Evolutionary conservation across 92 coral and sea anemone genomes (phyloP).

Genomic region (Anthopleura xanthogrammica): DNA sequence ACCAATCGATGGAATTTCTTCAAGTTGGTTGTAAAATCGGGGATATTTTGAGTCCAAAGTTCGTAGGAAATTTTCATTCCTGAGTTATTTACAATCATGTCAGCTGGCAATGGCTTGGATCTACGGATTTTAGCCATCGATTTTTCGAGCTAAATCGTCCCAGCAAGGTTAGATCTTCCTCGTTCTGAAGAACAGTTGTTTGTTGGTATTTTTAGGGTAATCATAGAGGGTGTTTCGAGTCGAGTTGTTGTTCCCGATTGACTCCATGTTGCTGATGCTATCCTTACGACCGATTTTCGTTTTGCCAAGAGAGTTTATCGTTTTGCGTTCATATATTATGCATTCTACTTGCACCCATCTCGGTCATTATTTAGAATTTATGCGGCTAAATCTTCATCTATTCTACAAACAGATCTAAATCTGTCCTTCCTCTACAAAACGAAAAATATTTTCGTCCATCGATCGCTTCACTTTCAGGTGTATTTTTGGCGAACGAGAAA

Average conservation of each 20-base stretch:
- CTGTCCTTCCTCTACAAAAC: slow-evolving; percentile 1
- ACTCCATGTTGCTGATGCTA: slow-evolving; percentile 20
- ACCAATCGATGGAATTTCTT: background rate
- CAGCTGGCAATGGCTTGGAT: slow-evolving; percentile 42
- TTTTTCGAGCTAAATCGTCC: slow-evolving; percentile 5
- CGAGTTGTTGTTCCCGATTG: background rate
- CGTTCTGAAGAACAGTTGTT: background rate
- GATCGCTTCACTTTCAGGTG: slow-evolving; percentile 17
- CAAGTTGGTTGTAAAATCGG: background rate
- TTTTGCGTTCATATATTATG: slow-evolving; percentile 40
- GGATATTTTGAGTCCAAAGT: slow-evolving; percentile 11
- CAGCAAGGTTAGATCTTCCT: background rate
- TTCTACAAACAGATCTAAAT: slow-evolving; percentile 24
- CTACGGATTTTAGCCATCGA: slow-evolving; percentile 36
- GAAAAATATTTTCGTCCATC: background rate
- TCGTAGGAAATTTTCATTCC: background rate
- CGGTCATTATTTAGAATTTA: slow-evolving; percentile 21
- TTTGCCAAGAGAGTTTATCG: slow-evolving; percentile 40
- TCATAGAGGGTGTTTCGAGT: background rate
- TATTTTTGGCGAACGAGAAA: slow-evolving; percentile 5
- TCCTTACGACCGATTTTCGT: slow-evolving; percentile 39
- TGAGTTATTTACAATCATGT: slow-evolving; percentile 29
- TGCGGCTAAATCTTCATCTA: slow-evolving; percentile 35
- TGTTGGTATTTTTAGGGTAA: background rate
- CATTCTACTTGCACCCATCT: slow-evolving; percentile 31